Conservation (phyloP, 1,140 invertebrate species). For the Camponotus floridanus region DNA sequence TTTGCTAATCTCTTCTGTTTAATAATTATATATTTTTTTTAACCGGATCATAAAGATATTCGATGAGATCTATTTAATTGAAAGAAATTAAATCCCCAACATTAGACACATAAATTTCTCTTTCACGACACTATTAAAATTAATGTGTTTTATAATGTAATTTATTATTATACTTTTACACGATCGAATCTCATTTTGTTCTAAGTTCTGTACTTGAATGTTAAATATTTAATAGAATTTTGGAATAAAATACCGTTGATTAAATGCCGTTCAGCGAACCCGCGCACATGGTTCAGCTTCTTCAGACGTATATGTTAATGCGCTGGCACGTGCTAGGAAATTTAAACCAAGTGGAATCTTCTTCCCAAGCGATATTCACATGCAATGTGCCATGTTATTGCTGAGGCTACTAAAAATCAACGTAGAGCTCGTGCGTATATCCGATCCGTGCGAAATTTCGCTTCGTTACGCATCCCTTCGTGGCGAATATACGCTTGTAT, state of each 20-base stretch:
- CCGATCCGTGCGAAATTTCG: constrained; percentile 54
- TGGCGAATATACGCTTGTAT: background rate
- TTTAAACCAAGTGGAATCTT: constrained; percentile 77
- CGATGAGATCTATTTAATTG: background rate
- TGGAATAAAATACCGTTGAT: constrained; percentile 58
- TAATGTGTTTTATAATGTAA: background rate
- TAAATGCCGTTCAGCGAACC: constrained; percentile 77
- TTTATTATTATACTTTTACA: background rate
- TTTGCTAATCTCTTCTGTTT: background rate
- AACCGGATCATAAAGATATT: background rate
- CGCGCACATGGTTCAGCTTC: constrained; percentile 56
- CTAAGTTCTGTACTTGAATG: background rate
- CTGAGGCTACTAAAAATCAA: constrained; percentile 64
- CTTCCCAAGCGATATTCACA: constrained; percentile 61
- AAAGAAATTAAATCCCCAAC: background rate
- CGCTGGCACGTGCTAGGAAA: constrained; percentile 79
- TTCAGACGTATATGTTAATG: constrained; percentile 77
- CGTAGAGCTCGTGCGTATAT: constrained; percentile 58
- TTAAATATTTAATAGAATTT: constrained; percentile 35
- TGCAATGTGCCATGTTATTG: constrained; percentile 54
- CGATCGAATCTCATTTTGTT: background rate
- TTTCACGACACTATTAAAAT: background rate
- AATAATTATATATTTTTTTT: background rate
- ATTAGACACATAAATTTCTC: background rate
- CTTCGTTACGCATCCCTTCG: constrained; percentile 13